These are phyloP conservation scores for Dromococcyx pavoninus DNA, from an alignment of 2,797 vertebrate species.

Conservation along the genomic window DNA sequence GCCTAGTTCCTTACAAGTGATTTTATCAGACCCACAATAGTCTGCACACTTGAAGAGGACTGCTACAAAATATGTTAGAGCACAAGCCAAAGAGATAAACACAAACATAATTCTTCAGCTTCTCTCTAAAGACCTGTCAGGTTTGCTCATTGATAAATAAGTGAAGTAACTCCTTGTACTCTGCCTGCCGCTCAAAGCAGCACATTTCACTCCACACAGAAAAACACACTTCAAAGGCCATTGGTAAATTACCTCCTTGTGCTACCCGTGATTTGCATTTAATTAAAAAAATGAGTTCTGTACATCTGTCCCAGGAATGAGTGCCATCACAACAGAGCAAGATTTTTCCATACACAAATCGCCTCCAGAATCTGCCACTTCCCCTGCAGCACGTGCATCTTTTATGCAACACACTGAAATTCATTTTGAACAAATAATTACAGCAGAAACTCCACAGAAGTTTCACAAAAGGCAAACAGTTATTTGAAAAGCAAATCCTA, in stretches of 20 bases:
- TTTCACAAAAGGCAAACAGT: neutral
- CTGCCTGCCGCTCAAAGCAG: neutral
- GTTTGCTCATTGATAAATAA: neutral
- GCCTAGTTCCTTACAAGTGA: neutral
- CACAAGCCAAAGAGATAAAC: neutral
- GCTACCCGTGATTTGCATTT: neutral
- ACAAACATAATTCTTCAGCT: neutral
- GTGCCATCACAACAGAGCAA: neutral
- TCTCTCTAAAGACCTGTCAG: neutral
- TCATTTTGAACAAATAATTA: neutral
- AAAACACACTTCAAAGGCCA: neutral
- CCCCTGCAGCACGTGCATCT: neutral
- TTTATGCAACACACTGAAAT: neutral
- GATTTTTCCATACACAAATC: neutral
- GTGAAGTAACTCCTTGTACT: neutral
- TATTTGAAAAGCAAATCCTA: neutral
- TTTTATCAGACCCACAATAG: neutral
- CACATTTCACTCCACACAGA: neutral
- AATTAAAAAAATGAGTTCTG: neutral
- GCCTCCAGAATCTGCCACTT: neutral
- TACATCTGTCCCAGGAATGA: neutral
- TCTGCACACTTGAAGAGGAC: neutral
- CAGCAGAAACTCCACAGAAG: neutral
- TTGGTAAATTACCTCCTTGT: neutral
- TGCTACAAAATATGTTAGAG: neutral